Evolutionary conservation across 2,888 invertebrate genomes (phyloP), one percentile per base, ranked within the genome.

Genomic region (Yponomeuta cagnagella): DNA sequence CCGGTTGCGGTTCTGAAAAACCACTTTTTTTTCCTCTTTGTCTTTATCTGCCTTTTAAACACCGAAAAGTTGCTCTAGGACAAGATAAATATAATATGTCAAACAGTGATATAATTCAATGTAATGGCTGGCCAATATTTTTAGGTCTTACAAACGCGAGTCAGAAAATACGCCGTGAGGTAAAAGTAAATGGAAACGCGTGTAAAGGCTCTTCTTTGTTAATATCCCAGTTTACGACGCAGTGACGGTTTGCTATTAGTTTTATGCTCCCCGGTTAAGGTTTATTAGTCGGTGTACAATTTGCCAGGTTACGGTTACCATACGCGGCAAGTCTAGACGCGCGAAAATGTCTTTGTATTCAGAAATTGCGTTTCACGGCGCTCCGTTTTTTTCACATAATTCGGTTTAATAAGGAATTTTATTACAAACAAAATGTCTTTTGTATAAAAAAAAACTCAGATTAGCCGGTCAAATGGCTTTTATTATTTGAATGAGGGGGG

Each of bases 281-380:
- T 90, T 90, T 91, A 90, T 89, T 90, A 88, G 89, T 83, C 82
- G 80, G 79, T 82, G 83, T 82, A 85, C 84, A 82, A 85, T 88
- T 83, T 85, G 77, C 83, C 85, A 88, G 86, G 90, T 87, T 87
- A 87, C 90, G 88, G 86, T 15, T 58, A 58, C 52, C 87, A 86
- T 88, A 88, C 88, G 84, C 81, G 86, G 82, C 82, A 82, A 80
- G 90, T 90, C 91, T 91, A 91, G 90, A 90, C 91, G 81, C 74
- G 77, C 75, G 77, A 81, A 84, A 78, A 73, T 77, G 77, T 86
- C 83, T 84, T 84, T 81, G 82, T 83, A 79, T 81, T 82, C 84
- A 85, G 83, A 82, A 80, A 81, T 79, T 78, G 77, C 78, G 73
- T 72, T 76, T 73, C 63, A 10, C 15, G 33, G 33, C 31, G 15